A percentile compares a stretch with the other conserved stretches of the same genome.
phyloP scores from a whole-genome alignment of 1,140 invertebrate genomes.

The Saccostrea glomerata region DNA sequence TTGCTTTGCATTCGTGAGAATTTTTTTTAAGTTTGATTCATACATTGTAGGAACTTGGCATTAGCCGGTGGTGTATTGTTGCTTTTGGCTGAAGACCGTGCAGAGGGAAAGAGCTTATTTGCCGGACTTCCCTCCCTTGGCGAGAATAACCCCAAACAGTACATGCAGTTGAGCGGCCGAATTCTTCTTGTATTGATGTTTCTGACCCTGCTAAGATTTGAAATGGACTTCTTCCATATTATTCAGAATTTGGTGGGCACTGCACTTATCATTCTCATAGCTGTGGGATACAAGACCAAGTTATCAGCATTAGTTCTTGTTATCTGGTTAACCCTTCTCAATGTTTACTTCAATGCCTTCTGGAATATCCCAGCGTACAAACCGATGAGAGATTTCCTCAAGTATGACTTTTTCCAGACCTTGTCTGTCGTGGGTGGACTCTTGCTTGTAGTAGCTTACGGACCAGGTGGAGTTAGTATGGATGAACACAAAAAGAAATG shows the following conservation, averaged over 20 bases:
- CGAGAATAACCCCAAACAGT: slow-evolving; percentile 98
- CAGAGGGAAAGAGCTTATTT: slow-evolving; percentile 93
- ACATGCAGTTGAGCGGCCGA: slow-evolving; percentile 96
- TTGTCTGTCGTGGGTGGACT: slow-evolving; percentile 98
- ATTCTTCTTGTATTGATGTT: slow-evolving; percentile 99
- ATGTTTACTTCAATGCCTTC: slow-evolving; percentile 98
- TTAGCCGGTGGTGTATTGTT: slow-evolving; percentile 96
- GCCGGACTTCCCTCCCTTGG: slow-evolving; percentile 97
- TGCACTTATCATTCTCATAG: slow-evolving; percentile 96
- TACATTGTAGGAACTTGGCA: slow-evolving; percentile 91
- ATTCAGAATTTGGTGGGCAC: slow-evolving; percentile 95
- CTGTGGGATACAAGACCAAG: slow-evolving; percentile 98
- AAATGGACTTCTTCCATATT: slow-evolving; percentile 84
- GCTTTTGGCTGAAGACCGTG: slow-evolving; percentile 95
- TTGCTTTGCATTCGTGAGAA: too few species aligned
- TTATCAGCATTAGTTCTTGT: slow-evolving; percentile 97
- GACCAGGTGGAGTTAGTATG: slow-evolving; percentile 97
- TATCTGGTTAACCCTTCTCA: slow-evolving; percentile 91
- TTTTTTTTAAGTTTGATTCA: background rate
- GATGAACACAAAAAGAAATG: slow-evolving; percentile 99
- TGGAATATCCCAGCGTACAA: slow-evolving; percentile 97
- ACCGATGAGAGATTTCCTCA: slow-evolving; percentile 98
- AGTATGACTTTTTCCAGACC: slow-evolving; percentile 99
- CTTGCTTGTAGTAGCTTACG: slow-evolving; percentile 98
- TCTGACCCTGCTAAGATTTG: slow-evolving; percentile 95